Percentiles rank a stretch among this genome's conserved stretches.
Evolutionary conservation across 2,113 vertebrate species (phyloP).

Genomic region (Elanus axillaris): DNA sequence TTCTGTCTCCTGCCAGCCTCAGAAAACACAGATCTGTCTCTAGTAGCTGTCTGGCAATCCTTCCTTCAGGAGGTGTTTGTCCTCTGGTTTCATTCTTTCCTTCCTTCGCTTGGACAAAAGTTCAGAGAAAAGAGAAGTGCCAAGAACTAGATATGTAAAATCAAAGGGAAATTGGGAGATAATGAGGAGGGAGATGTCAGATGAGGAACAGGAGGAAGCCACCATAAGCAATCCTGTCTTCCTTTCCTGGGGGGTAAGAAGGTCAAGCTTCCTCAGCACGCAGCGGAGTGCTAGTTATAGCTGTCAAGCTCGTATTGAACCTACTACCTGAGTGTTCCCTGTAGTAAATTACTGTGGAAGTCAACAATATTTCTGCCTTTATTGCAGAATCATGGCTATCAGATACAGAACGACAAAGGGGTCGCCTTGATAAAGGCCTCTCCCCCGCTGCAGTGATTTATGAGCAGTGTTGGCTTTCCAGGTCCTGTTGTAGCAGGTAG

Average conservation of each 20-base stretch:
- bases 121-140: not conserved
- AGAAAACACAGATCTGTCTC: not conserved
- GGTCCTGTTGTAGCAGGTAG: conserved; percentile 44
- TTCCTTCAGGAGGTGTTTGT: not conserved
- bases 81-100: not conserved
- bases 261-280: not conserved
- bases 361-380: conserved; percentile 14
- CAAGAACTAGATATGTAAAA: not conserved
- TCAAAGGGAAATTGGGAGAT: not conserved
- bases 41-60: not conserved
- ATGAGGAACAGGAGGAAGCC: not conserved
- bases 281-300: not conserved
- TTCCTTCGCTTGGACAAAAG: not conserved
- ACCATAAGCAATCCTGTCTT: not conserved
- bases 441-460: conserved; percentile 10
- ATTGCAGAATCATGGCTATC: not conserved
- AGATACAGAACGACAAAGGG: not conserved
- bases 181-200: not conserved
- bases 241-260: not conserved
- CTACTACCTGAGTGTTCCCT: not conserved
- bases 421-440: not conserved
- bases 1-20: not conserved
- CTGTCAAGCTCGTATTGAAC: not conserved
- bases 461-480: not conserved
- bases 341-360: conserved; percentile 7